Conservation (phyloP, 2,888 invertebrate species). For the Colletes collaris region DNA sequence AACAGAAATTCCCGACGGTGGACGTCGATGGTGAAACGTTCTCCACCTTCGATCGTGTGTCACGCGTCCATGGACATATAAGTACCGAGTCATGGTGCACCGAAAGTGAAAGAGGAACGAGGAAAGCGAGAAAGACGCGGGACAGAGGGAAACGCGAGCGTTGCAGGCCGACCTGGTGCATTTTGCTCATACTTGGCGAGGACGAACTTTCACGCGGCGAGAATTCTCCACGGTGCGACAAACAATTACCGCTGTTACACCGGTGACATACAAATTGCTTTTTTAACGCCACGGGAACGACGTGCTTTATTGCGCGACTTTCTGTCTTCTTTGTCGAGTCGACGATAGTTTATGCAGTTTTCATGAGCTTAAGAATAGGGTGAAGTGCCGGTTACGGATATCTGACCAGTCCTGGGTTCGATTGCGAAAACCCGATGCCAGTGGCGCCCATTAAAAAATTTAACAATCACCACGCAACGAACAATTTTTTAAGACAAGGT, state of each 20-base stretch:
- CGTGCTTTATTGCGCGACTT: slow-evolving; percentile 12
- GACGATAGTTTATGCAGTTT: slow-evolving; percentile 16
- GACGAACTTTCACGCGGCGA: slow-evolving; percentile 64
- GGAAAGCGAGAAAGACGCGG: slow-evolving; percentile 37
- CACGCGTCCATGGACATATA: slow-evolving; percentile 71
- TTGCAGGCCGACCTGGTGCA: slow-evolving; percentile 11
- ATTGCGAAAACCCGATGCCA: no score
- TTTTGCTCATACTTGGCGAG: slow-evolving; percentile 67
- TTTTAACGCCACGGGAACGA: slow-evolving; percentile 20
- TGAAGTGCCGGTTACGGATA: no score
- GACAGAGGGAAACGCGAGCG: slow-evolving; percentile 32
- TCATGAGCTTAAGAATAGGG: neutral
- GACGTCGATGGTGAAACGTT: slow-evolving; percentile 33
- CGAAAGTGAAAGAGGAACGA: slow-evolving; percentile 47
- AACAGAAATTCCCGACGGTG: slow-evolving; percentile 7
- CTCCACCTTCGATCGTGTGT: slow-evolving; percentile 44
- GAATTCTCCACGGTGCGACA: slow-evolving; percentile 52
- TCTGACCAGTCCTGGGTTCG: no score
- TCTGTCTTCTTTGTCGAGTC: neutral
- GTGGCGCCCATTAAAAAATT: no score
- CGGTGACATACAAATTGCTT: slow-evolving; percentile 33
- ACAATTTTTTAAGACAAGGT: no score
- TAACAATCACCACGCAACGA: no score
- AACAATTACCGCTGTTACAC: slow-evolving; percentile 48
- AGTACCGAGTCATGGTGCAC: slow-evolving; percentile 64